Evolutionary conservation across 2,113 vertebrate genomes (phyloP), one percentile per base, ranked within the genome.

Genomic region (Grammomys surdaster): DNA sequence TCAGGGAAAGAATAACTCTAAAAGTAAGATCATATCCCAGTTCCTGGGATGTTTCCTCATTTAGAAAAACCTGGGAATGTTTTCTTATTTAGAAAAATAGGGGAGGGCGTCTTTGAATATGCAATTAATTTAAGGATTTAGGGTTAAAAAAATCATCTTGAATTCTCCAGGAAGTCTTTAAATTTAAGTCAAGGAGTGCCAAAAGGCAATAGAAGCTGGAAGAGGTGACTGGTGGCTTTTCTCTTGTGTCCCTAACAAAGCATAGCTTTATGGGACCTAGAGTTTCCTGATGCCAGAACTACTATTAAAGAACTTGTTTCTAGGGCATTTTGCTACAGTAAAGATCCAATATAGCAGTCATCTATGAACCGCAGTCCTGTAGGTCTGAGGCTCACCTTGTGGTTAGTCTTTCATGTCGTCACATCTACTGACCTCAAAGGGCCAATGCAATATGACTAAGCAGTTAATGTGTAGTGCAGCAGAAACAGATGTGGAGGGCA

Each of bases 191-290:
- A 72, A 78, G 40, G 17, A 51, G 12, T 40, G 65, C 4, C 5
- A 43, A 26, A 36, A 51, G 48, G 14, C 14, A 58, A 20, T 14
- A 48, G n/a, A 31, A 60, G 17, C n/a, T 22, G 5, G 7, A 90
- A 84, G 80, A 80, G 3, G 56, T 11, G 16, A n/a, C 46, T 43
- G 20, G 54, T 0, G 3, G 11, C 58, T 24, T 70, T 3, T 10
- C 3, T 1, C 51, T 0, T 1, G 17, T 19, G 1, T 5, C 40
- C 33, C 6, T 14, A 33, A 54, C 33, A 54, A 43, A 70, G 17
- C 0, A 0, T 16, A 46, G 33, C 36, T 28, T 24, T 89, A 20
- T 31, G 51, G 6, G 22, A 70, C 24, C 36, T 31, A 14, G 73
- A 33, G 36, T 46, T 86, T 93, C 60, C 60, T 24, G 69, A 3